Evolutionary conservation across 2,113 vertebrate genomes (phyloP).

Genomic region (Ctenodactylus gundi): DNA sequence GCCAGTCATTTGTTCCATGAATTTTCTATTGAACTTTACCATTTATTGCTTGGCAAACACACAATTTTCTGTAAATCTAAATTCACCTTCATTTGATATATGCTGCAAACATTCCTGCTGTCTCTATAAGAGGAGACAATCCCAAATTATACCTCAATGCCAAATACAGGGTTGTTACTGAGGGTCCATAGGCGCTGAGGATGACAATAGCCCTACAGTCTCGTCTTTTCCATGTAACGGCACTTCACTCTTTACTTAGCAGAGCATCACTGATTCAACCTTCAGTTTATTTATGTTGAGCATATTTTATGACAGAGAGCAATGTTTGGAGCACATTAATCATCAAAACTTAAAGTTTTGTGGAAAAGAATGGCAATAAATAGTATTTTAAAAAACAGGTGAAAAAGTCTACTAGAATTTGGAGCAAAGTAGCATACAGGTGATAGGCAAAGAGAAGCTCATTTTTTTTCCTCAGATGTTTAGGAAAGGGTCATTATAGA

Average conservation of each 20-base stretch:
- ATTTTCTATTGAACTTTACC: constrained; percentile 1
- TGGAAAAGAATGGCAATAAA: background rate
- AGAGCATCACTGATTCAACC: background rate
- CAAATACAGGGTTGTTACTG: background rate
- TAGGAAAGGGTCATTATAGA: background rate
- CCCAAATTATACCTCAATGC: background rate
- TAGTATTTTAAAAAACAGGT: background rate
- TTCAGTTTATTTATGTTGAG: background rate
- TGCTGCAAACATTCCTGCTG: background rate
- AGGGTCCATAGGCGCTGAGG: background rate
- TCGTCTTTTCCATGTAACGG: background rate
- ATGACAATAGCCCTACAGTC: background rate
- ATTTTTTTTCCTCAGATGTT: background rate
- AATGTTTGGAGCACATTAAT: background rate
- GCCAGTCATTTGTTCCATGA: background rate
- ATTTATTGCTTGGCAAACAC: background rate
- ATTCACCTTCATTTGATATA: background rate
- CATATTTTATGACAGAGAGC: background rate
- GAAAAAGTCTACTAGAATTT: background rate
- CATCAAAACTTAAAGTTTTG: background rate
- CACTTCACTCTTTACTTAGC: background rate
- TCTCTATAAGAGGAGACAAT: background rate
- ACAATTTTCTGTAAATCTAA: background rate
- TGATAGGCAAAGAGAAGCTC: background rate
- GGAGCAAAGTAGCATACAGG: background rate